Conservation (phyloP, 2,888 invertebrate genomes). For the Orthonevra nobilis region DNA sequence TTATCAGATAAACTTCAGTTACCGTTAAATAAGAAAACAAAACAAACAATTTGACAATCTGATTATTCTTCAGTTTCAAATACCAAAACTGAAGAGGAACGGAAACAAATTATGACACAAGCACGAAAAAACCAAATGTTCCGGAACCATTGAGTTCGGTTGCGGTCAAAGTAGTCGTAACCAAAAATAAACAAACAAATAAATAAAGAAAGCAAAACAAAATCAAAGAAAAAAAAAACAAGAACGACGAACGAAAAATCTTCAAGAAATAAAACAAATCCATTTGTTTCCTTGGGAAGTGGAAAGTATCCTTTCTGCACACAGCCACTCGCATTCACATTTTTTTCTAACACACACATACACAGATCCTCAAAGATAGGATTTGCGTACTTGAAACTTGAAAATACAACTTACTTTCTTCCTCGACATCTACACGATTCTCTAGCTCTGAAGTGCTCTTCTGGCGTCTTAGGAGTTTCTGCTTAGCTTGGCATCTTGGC, state of each 20-base stretch:
- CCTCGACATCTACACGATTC: conserved; percentile 86
- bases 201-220: conserved; percentile 26
- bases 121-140: conserved; percentile 13
- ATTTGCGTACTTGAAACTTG: conserved; percentile 69
- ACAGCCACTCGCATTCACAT: conserved; percentile 7
- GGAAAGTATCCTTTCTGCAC: conserved; percentile 20
- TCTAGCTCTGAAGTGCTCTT: conserved; percentile 93
- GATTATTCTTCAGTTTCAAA: conserved; percentile 55
- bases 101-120: conserved; percentile 43
- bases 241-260: conserved; percentile 46
- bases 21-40: conserved; percentile 48
- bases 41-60: conserved; percentile 62
- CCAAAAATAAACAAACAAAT: conserved; percentile 28
- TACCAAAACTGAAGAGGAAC: conserved; percentile 46
- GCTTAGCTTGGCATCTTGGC: conserved; percentile 92
- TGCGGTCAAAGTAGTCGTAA: conserved; percentile 3
- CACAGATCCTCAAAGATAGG: conserved; percentile 36
- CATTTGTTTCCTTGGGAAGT: conserved; percentile 31
- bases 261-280: conserved; percentile 42
- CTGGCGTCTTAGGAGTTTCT: conserved; percentile 90
- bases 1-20: conserved; percentile 38
- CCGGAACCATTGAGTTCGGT: conserved; percentile 21
- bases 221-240: conserved; percentile 27
- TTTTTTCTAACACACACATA: neutral
- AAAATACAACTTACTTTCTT: conserved; percentile 87